phyloP scores from a whole-genome alignment of 2,888 invertebrate genomes.

The Epirrhoe alternata region DNA sequence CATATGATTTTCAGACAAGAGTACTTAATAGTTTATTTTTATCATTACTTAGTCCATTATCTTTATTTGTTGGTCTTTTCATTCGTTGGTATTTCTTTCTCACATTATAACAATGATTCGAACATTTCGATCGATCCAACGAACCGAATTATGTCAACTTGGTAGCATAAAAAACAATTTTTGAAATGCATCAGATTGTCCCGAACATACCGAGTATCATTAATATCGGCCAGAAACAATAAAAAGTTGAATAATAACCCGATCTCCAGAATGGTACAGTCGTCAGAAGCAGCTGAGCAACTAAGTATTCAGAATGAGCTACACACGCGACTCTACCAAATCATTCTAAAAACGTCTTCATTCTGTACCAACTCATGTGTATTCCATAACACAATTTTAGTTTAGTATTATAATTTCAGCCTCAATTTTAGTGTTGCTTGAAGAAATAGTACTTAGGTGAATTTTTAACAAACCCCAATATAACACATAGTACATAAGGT shows the following conservation, averaged over 20 bases:
- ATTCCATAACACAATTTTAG: no score
- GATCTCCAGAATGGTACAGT: slow-evolving; percentile 48
- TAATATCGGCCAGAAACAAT: slow-evolving; percentile 71
- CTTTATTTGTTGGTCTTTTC: background rate
- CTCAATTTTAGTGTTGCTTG: no score
- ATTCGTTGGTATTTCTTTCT: background rate
- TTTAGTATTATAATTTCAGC: no score
- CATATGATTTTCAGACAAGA: no score
- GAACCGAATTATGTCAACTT: slow-evolving; percentile 60
- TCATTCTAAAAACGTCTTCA: no score
- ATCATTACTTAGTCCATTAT: no score
- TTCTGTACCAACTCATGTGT: no score
- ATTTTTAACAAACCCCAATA: no score
- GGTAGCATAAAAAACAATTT: slow-evolving; percentile 54
- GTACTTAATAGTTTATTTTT: no score
- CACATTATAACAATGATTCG: slow-evolving; percentile 3
- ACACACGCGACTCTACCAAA: background rate
- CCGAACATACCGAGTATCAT: slow-evolving; percentile 56
- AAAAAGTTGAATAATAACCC: slow-evolving; percentile 80
- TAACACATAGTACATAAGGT: no score
- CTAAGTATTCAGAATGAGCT: background rate
- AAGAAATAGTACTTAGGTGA: no score
- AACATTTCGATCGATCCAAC: slow-evolving; percentile 34
- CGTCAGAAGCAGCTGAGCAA: slow-evolving; percentile 27
- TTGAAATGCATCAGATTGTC: slow-evolving; percentile 55